Evolutionary conservation across 2,113 vertebrate species (phyloP).

Genomic region (Perccottus glenii): DNA sequence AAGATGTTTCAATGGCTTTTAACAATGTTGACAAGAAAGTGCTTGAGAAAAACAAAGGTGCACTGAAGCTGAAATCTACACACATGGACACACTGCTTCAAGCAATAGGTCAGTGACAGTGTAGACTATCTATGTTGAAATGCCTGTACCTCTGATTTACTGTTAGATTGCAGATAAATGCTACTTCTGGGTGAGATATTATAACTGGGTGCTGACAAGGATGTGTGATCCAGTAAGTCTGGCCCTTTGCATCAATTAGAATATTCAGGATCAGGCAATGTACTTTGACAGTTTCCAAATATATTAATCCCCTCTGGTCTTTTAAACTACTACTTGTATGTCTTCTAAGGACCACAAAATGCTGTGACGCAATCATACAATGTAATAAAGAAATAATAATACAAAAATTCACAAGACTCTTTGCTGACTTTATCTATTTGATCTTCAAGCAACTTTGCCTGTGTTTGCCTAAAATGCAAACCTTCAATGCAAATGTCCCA

Average conservation of each 20-base stretch:
- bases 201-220: neutral
- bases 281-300: too few relatives aligned
- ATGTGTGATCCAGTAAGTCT: too few relatives aligned
- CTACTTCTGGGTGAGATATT: neutral
- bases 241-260: too few relatives aligned
- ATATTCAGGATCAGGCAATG: too few relatives aligned
- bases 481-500: neutral
- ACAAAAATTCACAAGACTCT: too few relatives aligned
- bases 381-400: neutral
- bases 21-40: constrained; percentile 48
- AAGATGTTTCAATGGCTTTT: constrained; percentile 51
- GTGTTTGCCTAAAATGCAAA: neutral
- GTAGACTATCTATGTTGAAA: constrained; percentile 10
- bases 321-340: too few relatives aligned
- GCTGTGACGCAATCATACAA: neutral
- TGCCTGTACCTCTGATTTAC: neutral
- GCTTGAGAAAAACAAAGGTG: constrained; percentile 35
- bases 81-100: constrained; percentile 11
- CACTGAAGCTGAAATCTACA: constrained; percentile 24
- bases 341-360: too few relatives aligned
- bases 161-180: constrained; percentile 6
- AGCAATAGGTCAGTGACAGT: constrained; percentile 28
- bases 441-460: neutral
- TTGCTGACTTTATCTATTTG: too few relatives aligned
- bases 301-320: too few relatives aligned